Evolutionary conservation across 2,113 vertebrate species (phyloP).

Genomic region (Syngnathus floridae): DNA sequence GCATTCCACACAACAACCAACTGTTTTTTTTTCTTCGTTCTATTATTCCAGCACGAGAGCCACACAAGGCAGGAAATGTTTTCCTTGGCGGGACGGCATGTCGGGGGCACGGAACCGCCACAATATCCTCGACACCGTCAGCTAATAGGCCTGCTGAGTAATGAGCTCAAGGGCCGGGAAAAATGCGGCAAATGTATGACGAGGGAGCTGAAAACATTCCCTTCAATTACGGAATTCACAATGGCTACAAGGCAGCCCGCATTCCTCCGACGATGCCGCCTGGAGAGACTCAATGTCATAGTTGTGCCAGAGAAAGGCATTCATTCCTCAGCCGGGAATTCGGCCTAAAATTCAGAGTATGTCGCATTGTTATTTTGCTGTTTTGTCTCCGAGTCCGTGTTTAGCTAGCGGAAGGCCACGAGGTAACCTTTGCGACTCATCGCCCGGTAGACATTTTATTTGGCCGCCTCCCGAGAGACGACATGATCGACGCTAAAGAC

Average conservation of each 20-base stretch:
- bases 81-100: slow-evolving; percentile 66
- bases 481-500: slow-evolving; percentile 49
- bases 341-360: slow-evolving; percentile 48
- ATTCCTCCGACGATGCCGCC: slow-evolving; percentile 42
- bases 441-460: slow-evolving; percentile 48
- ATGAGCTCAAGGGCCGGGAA: slow-evolving; percentile 35
- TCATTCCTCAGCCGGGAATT: slow-evolving; percentile 45
- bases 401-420: slow-evolving; percentile 29
- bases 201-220: slow-evolving; percentile 40
- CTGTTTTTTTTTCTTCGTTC: slow-evolving; percentile 2
- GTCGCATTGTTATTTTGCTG: slow-evolving; percentile 31
- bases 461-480: slow-evolving; percentile 44
- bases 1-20: slow-evolving; percentile 29
- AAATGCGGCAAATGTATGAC: slow-evolving; percentile 44
- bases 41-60: slow-evolving; percentile 48
- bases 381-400: slow-evolving; percentile 46
- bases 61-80: slow-evolving; percentile 65
- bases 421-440: slow-evolving; percentile 30
- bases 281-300: slow-evolving; percentile 45
- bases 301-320: slow-evolving; percentile 50
- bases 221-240: slow-evolving; percentile 43
- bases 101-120: slow-evolving; percentile 43
- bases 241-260: slow-evolving; percentile 31
- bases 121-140: slow-evolving; percentile 51
- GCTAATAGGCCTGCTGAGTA: slow-evolving; percentile 52